These are phyloP conservation scores for Tenebrio molitor DNA, from an alignment of 1,140 invertebrate species.

Conservation along the genomic window DNA sequence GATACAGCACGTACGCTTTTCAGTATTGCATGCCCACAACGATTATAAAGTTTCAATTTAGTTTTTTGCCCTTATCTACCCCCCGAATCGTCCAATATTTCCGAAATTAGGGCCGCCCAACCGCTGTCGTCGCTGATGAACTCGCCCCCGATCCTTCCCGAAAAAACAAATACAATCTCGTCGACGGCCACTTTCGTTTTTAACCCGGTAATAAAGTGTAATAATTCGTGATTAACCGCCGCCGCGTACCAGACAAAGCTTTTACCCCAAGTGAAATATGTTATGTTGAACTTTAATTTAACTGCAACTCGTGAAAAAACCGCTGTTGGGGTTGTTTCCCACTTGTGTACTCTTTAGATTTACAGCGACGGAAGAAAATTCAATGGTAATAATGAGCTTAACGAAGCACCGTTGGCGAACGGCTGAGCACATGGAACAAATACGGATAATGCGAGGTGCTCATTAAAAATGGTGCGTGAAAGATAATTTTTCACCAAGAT, in stretches of 20 bases:
- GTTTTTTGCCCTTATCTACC: conserved; percentile 42
- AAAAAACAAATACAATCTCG: conserved; percentile 25
- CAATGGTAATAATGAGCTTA: conserved; percentile 32
- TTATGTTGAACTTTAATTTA: conserved; percentile 41
- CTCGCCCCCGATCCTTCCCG: background rate
- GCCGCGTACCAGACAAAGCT: conserved; percentile 35
- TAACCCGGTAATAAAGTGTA: conserved; percentile 38
- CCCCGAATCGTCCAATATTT: conserved; percentile 36
- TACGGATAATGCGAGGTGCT: background rate
- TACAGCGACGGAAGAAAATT: conserved; percentile 29
- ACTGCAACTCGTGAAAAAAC: conserved; percentile 31
- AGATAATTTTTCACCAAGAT: background rate
- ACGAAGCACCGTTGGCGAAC: background rate
- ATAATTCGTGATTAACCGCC: conserved; percentile 37
- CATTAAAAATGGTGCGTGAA: background rate
- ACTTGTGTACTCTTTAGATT: conserved; percentile 35
- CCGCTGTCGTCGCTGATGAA: conserved; percentile 31
- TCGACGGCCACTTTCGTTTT: conserved; percentile 26
- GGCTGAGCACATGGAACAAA: conserved; percentile 8
- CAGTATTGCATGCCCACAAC: conserved; percentile 30
- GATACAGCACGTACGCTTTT: conserved; percentile 47
- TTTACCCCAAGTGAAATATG: conserved; percentile 39
- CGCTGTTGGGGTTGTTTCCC: conserved; percentile 31
- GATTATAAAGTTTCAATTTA: conserved; percentile 50
- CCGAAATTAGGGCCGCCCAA: conserved; percentile 26